Evolutionary conservation across 2,113 vertebrate species (phyloP).

Genomic region (Harpagus bidentatus): DNA sequence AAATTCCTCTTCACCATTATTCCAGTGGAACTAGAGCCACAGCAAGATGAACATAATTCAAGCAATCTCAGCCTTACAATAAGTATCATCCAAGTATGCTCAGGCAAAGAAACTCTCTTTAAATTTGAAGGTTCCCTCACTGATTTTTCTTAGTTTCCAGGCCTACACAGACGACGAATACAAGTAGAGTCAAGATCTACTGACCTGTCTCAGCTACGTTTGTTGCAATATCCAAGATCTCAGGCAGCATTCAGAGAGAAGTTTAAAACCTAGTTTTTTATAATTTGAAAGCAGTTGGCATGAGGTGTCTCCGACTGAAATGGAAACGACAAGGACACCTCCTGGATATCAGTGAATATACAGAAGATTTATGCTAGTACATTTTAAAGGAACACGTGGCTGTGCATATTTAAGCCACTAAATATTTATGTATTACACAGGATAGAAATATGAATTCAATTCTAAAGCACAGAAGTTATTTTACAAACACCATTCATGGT

Average conservation of each 20-base stretch:
- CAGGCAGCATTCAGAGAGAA: background rate
- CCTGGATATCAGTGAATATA: background rate
- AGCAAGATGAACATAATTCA: background rate
- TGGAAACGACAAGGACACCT: background rate
- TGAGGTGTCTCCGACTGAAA: background rate
- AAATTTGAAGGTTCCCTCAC: background rate
- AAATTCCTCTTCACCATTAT: background rate
- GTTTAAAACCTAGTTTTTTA: background rate
- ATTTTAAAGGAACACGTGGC: background rate
- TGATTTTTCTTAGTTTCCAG: background rate
- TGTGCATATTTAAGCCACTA: background rate
- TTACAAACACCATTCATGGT: background rate
- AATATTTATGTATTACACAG: background rate
- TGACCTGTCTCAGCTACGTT: background rate
- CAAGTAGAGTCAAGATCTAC: background rate
- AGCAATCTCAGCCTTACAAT: background rate
- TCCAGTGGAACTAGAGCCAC: background rate
- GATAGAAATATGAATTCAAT: background rate
- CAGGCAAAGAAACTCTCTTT: background rate
- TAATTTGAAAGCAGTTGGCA: background rate
- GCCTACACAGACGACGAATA: background rate
- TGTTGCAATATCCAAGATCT: background rate
- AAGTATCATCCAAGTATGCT: background rate
- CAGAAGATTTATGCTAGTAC: background rate
- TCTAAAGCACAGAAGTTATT: background rate